phyloP scores from a whole-genome alignment of 2,113 vertebrate species.

The Casuarius casuarius region DNA sequence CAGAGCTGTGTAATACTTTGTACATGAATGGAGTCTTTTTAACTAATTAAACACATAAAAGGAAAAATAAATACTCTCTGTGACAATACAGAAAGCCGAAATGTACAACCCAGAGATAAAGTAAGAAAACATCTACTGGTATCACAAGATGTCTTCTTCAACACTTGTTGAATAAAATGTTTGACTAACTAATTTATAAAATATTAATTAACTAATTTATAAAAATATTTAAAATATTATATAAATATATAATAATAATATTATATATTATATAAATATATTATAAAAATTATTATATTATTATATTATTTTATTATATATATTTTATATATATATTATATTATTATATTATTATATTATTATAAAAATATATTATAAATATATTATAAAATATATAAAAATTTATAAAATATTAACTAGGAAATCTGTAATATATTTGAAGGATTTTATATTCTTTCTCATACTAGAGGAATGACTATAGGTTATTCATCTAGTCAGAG shows the following conservation, averaged over 20 bases:
- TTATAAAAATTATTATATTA: no score
- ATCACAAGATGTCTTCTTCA: neutral
- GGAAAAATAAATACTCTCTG: neutral
- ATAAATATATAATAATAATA: no score
- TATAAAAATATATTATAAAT: no score
- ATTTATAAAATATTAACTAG: conserved; percentile 7
- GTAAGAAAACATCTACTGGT: neutral
- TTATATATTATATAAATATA: no score
- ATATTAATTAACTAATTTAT: no score
- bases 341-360: no score
- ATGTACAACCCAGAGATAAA: neutral
- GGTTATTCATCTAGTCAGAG: neutral
- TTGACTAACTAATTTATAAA: conserved; percentile 15
- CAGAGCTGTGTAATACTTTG: neutral
- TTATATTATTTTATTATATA: no score
- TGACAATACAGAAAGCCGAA: neutral
- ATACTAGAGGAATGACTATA: neutral
- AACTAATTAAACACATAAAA: neutral
- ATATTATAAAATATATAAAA: no score
- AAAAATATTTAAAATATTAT: no score
- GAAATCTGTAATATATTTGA: neutral
- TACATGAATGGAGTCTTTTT: neutral
- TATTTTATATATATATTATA: no score
- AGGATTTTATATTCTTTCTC: neutral
- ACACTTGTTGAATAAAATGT: neutral